These are phyloP conservation scores for Edolisoma coerulescens DNA, from an alignment of 2,113 vertebrate genomes.

Conservation along the genomic window DNA sequence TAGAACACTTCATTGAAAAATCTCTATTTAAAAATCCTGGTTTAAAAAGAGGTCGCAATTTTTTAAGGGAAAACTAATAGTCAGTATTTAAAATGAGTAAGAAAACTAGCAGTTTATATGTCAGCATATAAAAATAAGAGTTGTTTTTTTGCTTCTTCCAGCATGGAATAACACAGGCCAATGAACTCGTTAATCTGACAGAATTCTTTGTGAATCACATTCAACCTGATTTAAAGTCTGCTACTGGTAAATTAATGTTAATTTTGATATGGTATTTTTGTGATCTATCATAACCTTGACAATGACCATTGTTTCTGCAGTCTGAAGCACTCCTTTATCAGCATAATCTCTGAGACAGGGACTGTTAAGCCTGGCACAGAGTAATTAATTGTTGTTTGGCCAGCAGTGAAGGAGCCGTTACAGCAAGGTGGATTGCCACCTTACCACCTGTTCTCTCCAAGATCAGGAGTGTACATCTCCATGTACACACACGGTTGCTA, in stretches of 20 bases:
- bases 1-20: not conserved
- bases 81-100: not conserved
- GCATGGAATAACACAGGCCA: conserved; percentile 99
- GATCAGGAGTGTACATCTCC: too few species aligned
- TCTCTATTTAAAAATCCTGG: not conserved
- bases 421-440: not conserved
- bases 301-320: not conserved
- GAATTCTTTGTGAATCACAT: conserved; percentile 98
- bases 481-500: not conserved
- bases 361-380: not conserved
- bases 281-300: not conserved
- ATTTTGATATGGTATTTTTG: not conserved
- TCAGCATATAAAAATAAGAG: not conserved
- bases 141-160: conserved; percentile 56
- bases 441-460: not conserved
- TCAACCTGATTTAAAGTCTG: conserved; percentile 89
- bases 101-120: not conserved
- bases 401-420: not conserved
- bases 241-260: conserved; percentile 78
- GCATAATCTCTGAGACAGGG: not conserved
- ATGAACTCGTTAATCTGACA: conserved; percentile 93
- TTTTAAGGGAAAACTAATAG: not conserved
- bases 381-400: not conserved
- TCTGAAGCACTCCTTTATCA: not conserved
- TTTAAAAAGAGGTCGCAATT: not conserved